Evolutionary conservation across 2,888 invertebrate species (phyloP).

Genomic region (Drosophila anomalipes): DNA sequence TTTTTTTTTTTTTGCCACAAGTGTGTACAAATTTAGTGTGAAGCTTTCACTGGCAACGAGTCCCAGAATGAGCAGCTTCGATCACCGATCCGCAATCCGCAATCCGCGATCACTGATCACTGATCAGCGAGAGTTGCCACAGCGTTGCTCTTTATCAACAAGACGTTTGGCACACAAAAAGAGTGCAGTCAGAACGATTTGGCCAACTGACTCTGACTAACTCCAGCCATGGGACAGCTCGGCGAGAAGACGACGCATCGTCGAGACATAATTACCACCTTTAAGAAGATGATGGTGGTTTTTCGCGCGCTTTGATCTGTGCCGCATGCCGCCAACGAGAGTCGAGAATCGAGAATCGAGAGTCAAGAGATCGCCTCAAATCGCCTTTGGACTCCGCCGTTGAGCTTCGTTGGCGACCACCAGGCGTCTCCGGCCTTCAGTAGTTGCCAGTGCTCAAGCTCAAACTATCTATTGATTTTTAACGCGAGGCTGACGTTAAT

Average conservation of each 20-base stretch:
- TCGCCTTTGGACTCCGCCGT: constrained; percentile 23
- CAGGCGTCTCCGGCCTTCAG: constrained; percentile 42
- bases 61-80: constrained; percentile 1
- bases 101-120: constrained; percentile 20
- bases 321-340: constrained; percentile 69
- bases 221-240: neutral
- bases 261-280: constrained; percentile 84
- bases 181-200: constrained; percentile 30
- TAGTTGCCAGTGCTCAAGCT: constrained; percentile 75
- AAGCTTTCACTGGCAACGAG: constrained; percentile 67
- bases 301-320: constrained; percentile 83
- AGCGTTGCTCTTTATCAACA: constrained; percentile 44
- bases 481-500: constrained; percentile 85
- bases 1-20: constrained; percentile 28
- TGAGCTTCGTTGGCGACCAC: constrained; percentile 56
- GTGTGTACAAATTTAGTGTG: constrained; percentile 74
- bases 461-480: constrained; percentile 85
- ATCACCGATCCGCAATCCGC: constrained; percentile 19
- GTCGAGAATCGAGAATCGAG: constrained; percentile 8
- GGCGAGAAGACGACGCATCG: constrained; percentile 48
- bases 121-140: constrained; percentile 34
- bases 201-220: constrained; percentile 35
- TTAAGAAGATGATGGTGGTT: constrained; percentile 84
- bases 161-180: constrained; percentile 27
- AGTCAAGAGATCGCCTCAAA: constrained; percentile 23